Conservation (phyloP, 2,888 invertebrate species). For the Polyommatus icarus region DNA sequence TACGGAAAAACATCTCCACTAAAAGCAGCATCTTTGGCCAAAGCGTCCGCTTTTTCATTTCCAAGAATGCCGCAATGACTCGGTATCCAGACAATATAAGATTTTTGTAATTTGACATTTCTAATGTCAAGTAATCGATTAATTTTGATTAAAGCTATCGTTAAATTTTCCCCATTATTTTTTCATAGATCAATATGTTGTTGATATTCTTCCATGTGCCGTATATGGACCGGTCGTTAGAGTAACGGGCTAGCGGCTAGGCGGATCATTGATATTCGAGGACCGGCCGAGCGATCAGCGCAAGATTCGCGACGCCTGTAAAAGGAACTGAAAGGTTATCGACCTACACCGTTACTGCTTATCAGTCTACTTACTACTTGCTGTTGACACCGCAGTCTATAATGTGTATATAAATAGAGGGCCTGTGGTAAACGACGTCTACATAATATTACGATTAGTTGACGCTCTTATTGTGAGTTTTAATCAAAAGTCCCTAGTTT, state of each 20-base stretch:
- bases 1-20: too few species aligned
- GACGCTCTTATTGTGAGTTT: background rate
- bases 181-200: background rate
- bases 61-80: too few species aligned
- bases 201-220: background rate
- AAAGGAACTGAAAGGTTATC: slow-evolving; percentile 74
- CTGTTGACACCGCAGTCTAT: background rate
- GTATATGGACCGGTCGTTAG: slow-evolving; percentile 23
- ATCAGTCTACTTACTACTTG: background rate
- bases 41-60: too few species aligned
- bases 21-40: too few species aligned
- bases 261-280: slow-evolving; percentile 44
- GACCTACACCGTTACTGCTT: slow-evolving; percentile 70
- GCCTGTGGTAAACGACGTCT: background rate
- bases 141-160: too few species aligned
- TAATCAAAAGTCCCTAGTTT: background rate
- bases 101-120: too few species aligned
- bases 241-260: slow-evolving; percentile 38
- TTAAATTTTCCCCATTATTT: background rate
- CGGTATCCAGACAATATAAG: too few species aligned
- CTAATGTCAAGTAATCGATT: too few species aligned
- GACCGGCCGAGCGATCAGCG: slow-evolving; percentile 55
- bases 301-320: slow-evolving; percentile 66
- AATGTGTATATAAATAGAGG: slow-evolving; percentile 31
- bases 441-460: background rate